Base-by-base conservation (phyloP, 2,113 vertebrate species). In the Grantiella picta region DNA sequence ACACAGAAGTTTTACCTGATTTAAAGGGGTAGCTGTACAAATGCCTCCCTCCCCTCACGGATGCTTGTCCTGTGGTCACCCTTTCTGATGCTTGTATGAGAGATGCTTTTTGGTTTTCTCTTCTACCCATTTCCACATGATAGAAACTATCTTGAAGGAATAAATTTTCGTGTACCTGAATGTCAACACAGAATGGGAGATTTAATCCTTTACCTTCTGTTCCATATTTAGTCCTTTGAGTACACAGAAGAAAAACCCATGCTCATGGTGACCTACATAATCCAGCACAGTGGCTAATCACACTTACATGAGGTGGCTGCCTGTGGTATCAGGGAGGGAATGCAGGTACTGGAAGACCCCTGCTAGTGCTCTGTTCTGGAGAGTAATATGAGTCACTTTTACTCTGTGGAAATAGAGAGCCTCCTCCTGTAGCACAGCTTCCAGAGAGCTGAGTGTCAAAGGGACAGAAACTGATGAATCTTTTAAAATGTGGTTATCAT, bases 1-100 rank as follows among this genome's bases (percentile, higher is more conserved):
- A 59, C 49, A 40, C 13, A 33, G 1, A 52, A 33, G 21, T 92
- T 66, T 31, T 42, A 54, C 5, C 28, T 35, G n/a, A 57, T 87
- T 33, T 71, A 53, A 44, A 27, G 25, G 24, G 28, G 12, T 25
- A 28, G 27, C 23, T 78, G 24, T 59, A 63, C 36, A 59, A 77
- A 81, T 0, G 3, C 17, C 64, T 16, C 25, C 49, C 47, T 88
- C 21, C n/a, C 27, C 12, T 84, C 0, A 0, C 8, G 13, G 35
- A 15, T n/a, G 13, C n/a, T 53, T 47, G 9, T 78, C 56, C 69
- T 47, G 40, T 47, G 50, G 14, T 52, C 60, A 60, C 5, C 2
- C 25, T 57, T 40, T 52, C 63, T 65, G 14, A 52, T 31, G 27
- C 9, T 71, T 29, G 35, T 19, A 31, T n/a, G 7, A 64, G 40